Evolutionary conservation across 2,113 vertebrate genomes (phyloP), one percentile per base, ranked within the genome.

Genomic region (Zingel zingel): DNA sequence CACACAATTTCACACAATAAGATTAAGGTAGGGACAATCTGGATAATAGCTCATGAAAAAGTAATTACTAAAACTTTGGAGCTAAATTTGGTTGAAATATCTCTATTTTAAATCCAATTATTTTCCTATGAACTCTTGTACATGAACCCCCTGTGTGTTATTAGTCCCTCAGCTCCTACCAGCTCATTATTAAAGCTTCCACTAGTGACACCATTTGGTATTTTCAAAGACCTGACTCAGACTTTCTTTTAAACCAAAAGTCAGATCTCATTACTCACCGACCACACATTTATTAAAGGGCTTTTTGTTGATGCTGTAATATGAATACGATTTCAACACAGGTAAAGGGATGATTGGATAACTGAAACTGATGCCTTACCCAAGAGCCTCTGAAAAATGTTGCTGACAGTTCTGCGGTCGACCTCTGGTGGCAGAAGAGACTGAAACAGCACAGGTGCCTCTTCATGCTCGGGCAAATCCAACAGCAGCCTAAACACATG

Each of bases 381-480:
- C 81, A 94, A 82, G 6, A 94, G 84, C 73, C 8, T 79, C 23
- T 82, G 86, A 19, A 94, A 94, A 27, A 48, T 8, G 25, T 11
- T 54, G 85, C 84, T 87, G 75, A 93, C 93, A 69, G 65, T 71
- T 58, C 45, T 86, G 72, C 94, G 93, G 74, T 74, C 4, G 21
- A 12, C 83, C 4, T 81, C 54, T 0, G 81, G 82, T 0, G 91
- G 89, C 36, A 94, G 72, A 18, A 94, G 87, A 45, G 92, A 86
- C 1, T 58, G 71, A 66, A 94, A 94, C 30, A 74, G 13, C 39
- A 90, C 23, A 25, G 64, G 16, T 18, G 25, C 19, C 2, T 0
- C 45, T 54, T 83, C 66, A 0, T 2, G 19, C 53, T 79, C 69
- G 1, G 6, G 3, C 18, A 82, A 19, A 27, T 76, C 77, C 2